A percentile compares a stretch with the other conserved stretches of the same genome.
Conservation (phyloP, 2,113 vertebrate genomes). For the Oreochromis tanganicae region DNA sequence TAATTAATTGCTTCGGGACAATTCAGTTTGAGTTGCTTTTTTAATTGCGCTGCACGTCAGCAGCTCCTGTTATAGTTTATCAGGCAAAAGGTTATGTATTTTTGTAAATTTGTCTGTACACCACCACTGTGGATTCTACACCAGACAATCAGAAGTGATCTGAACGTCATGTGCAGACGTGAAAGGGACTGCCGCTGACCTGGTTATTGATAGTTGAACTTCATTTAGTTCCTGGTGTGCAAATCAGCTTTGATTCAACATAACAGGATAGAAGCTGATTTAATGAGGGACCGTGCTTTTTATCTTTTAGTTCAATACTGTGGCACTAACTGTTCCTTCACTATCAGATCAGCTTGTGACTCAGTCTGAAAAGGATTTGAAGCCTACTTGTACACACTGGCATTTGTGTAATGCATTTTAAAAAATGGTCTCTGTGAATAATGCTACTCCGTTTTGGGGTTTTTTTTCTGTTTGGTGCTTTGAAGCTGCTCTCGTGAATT, state of each 20-base stretch:
- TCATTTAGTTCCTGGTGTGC: background rate
- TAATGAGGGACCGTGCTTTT: background rate
- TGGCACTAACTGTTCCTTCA: background rate
- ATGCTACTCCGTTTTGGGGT: background rate
- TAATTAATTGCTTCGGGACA: background rate
- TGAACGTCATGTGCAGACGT: background rate
- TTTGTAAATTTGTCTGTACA: background rate
- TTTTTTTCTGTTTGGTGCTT: background rate
- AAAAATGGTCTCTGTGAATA: no score
- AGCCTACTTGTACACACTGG: background rate
- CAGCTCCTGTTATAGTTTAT: background rate
- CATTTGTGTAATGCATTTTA: background rate
- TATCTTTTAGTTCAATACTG: background rate
- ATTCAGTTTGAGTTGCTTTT: background rate
- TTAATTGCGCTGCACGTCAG: background rate
- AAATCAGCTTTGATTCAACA: background rate
- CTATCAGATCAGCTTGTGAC: background rate
- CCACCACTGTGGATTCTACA: background rate
- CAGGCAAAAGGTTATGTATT: background rate
- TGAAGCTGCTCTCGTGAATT: background rate
- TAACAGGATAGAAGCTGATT: background rate
- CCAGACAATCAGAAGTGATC: background rate
- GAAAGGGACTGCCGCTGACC: background rate
- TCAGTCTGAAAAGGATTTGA: background rate
- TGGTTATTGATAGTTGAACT: background rate